phyloP scores from a whole-genome alignment of 2,888 invertebrate species.

The Schizotus pectinicornis region DNA sequence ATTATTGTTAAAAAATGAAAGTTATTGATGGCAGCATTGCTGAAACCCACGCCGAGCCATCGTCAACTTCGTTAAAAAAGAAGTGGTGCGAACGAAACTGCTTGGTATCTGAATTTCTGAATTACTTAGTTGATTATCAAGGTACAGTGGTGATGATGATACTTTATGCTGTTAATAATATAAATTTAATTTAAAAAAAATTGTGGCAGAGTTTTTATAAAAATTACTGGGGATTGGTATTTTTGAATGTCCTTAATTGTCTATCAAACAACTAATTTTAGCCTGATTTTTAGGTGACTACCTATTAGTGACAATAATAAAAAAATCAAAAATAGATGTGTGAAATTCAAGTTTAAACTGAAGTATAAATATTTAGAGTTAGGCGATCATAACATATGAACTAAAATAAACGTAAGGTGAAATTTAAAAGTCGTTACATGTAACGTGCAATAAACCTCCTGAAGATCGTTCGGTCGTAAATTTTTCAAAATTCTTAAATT shows the following conservation, averaged over 20 bases:
- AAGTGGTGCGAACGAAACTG: slow-evolving; percentile 51
- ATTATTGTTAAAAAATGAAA: slow-evolving; percentile 17
- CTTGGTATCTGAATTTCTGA: slow-evolving; percentile 58
- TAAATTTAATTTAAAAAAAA: too few relatives aligned
- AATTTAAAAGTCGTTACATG: too few relatives aligned
- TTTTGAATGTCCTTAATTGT: too few relatives aligned
- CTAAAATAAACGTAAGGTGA: too few relatives aligned
- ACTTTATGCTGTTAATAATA: not conserved
- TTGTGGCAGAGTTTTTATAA: too few relatives aligned
- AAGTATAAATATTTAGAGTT: too few relatives aligned
- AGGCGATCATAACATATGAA: too few relatives aligned
- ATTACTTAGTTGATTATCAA: slow-evolving; percentile 61
- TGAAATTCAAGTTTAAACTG: not conserved
- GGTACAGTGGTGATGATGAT: slow-evolving; percentile 50
- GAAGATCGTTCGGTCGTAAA: not conserved
- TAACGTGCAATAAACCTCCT: too few relatives aligned
- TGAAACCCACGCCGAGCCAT: slow-evolving; percentile 26
- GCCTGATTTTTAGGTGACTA: too few relatives aligned
- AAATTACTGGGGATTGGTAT: too few relatives aligned
- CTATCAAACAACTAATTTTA: too few relatives aligned
- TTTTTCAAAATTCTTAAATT: not conserved
- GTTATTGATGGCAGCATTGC: slow-evolving; percentile 17
- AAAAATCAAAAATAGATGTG: not conserved
- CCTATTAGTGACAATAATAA: too few relatives aligned
- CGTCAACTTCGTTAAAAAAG: slow-evolving; percentile 46